These are phyloP conservation scores for Malacosoma neustria DNA, from an alignment of 2,888 invertebrate genomes.

Conservation along the genomic window DNA sequence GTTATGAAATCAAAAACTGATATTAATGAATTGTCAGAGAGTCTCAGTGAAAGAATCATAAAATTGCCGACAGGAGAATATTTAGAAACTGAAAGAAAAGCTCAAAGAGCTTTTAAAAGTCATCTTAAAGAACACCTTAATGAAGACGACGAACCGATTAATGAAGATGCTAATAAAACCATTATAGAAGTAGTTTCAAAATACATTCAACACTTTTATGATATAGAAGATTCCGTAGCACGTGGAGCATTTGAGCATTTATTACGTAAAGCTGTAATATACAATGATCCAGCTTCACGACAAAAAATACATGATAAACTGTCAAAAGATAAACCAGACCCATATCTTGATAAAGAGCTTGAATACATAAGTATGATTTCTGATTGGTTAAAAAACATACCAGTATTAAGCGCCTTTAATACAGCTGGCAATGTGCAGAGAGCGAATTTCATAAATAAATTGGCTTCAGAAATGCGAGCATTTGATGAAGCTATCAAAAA, in stretches of 20 bases:
- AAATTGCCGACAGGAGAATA: slow-evolving; percentile 28
- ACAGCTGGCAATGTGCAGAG: slow-evolving; percentile 24
- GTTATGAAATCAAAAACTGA: slow-evolving; percentile 22
- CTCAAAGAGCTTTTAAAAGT: background rate
- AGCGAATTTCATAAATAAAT: slow-evolving; percentile 31
- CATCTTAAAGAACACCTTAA: slow-evolving; percentile 2
- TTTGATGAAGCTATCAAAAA: slow-evolving; percentile 29
- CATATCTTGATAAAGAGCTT: slow-evolving; percentile 26
- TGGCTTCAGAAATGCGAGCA: slow-evolving; percentile 34
- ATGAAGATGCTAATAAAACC: slow-evolving; percentile 22
- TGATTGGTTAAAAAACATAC: slow-evolving; percentile 44
- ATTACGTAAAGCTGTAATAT: slow-evolving; percentile 32
- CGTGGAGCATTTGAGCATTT: slow-evolving; percentile 30
- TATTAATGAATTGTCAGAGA: slow-evolving; percentile 20
- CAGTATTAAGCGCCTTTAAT: slow-evolving; percentile 28
- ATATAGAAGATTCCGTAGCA: slow-evolving; percentile 30
- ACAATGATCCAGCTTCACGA: slow-evolving; percentile 22
- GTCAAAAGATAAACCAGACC: slow-evolving; percentile 12
- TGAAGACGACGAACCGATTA: slow-evolving; percentile 1
- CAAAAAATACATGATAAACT: slow-evolving; percentile 27
- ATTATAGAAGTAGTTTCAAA: slow-evolving; percentile 34
- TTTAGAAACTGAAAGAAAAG: slow-evolving; percentile 10
- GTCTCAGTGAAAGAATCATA: slow-evolving; percentile 25
- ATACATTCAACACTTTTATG: slow-evolving; percentile 34
- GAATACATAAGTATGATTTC: slow-evolving; percentile 39